phyloP scores from a whole-genome alignment of 2,113 vertebrate genomes.

The Laticauda laticaudata region DNA sequence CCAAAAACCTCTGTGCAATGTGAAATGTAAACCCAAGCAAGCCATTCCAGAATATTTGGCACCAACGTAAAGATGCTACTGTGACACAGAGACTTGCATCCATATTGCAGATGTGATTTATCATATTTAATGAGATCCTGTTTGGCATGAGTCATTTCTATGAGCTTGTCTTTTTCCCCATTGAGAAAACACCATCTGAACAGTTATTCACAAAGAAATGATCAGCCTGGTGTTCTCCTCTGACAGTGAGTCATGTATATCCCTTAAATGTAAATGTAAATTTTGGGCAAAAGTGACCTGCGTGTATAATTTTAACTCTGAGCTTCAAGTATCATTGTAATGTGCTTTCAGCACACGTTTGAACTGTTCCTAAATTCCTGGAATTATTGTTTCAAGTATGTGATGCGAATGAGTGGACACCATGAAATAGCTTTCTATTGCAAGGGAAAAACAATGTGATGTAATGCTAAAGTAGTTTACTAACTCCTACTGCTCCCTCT shows the following conservation, averaged over 20 bases:
- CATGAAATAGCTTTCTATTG: neutral
- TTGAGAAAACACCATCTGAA: neutral
- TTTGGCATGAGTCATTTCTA: neutral
- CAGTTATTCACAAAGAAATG: neutral
- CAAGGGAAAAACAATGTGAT: neutral
- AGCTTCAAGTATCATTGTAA: neutral
- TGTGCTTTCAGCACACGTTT: neutral
- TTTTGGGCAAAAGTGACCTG: neutral
- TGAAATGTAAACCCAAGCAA: neutral
- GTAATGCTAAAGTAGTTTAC: neutral
- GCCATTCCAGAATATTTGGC: neutral
- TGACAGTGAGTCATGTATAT: neutral
- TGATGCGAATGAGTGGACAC: neutral
- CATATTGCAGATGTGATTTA: neutral
- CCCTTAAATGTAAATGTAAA: neutral
- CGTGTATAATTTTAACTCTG: neutral
- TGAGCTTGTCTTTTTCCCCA: neutral
- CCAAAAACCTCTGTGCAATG: neutral
- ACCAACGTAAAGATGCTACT: neutral
- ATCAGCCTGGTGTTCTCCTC: neutral
- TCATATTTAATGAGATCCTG: neutral
- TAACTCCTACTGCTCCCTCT: neutral
- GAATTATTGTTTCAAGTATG: neutral
- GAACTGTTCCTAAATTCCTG: neutral
- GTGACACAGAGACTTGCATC: neutral